Base-by-base conservation (phyloP, 2,113 vertebrate species). In the Arothron firmamentum region DNA sequence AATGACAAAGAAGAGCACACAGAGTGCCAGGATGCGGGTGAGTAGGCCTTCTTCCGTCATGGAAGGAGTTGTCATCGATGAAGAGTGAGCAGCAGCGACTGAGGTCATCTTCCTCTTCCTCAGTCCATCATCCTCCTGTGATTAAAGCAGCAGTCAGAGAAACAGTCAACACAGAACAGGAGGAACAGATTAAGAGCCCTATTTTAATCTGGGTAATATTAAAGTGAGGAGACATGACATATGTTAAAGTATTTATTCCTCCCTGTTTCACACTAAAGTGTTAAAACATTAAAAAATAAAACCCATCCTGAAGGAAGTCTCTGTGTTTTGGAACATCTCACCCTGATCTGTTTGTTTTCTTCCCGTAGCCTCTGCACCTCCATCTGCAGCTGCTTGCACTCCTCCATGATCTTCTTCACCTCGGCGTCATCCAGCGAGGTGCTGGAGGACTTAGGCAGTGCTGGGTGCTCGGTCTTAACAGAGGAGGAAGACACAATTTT, bases 311-410 rank as follows among this genome's bases (percentile, higher is more conserved):
- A 12, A 38, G 34, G 34, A 12, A 2, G 34, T 9, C 11, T 2
- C 45, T 9, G 31, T 63, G 45, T 52, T 69, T 46, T 14, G 12
- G 46, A 5, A 9, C 2, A 0, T 45, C 83, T 92, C 88, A 98
- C 95, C 95, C 92, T 92, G 85, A 95, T 92, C 64, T 93, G 94
- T 88, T 90, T 93, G 90, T 94, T 96, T 88, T 97, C 96, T 78
- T 97, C 95, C 71, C 92, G 92, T 83, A 97, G 93, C 89, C 94
- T 90, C 88, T 96, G 95, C 67, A 97, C 90, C 79, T 98, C 94
- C 42, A 87, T 78, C 82, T 96, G 95, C 88, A 97, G 92, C 81
- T 93, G 90, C 91, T 92, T 94, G 86, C 93, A 95, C 61, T 98
- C 95, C 67, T 98, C 96, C 93, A 93, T 91, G 86, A 97, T 89